Evolutionary conservation across 2,888 invertebrate species (phyloP).

Genomic region (Cryptus armator): DNA sequence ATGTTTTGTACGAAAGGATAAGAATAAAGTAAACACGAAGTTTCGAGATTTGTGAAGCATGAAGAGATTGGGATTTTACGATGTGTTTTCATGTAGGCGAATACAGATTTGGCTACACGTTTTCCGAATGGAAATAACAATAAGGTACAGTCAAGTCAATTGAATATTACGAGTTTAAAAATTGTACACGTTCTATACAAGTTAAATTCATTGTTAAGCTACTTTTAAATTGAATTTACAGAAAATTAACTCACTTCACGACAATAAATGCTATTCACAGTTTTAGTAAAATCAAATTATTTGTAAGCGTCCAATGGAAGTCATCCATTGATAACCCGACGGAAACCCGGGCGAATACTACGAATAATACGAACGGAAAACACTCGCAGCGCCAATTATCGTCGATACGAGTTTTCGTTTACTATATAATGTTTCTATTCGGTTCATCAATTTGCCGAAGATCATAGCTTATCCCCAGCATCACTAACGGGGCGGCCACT

Average conservation of each 20-base stretch:
- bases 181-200: no score
- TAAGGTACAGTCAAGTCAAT: no score
- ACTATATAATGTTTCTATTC: not conserved
- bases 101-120: not conserved
- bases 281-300: no score
- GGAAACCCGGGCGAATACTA: no score
- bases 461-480: not conserved
- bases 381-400: not conserved
- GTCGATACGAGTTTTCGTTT: not conserved
- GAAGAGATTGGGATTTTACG: not conserved
- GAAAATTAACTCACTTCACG: not conserved
- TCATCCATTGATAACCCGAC: no score
- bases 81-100: not conserved
- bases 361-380: not conserved
- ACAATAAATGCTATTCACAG: not conserved
- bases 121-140: no score
- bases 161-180: no score
- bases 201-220: no score
- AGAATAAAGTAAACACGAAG: conserved; percentile 9
- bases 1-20: not conserved
- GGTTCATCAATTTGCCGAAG: not conserved
- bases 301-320: no score
- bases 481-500: conserved; percentile 45
- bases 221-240: no score
- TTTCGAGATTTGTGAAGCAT: not conserved